Evolutionary conservation across 2,797 vertebrate genomes (phyloP).

Genomic region (Sebastes steindachneri): DNA sequence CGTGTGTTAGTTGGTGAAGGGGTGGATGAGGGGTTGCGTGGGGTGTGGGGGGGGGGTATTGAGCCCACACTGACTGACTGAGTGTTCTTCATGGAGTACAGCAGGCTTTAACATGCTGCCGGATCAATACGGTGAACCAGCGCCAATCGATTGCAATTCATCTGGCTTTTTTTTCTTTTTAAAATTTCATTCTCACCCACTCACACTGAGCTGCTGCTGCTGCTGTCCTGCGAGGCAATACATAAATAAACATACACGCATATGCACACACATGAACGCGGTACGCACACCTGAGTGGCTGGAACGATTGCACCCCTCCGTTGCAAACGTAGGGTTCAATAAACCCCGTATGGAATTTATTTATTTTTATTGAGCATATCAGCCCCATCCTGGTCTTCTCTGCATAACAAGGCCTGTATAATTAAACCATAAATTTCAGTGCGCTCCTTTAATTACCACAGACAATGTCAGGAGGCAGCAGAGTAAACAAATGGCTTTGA

Average conservation of each 20-base stretch:
- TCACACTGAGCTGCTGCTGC: conserved; percentile 49
- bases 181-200: conserved; percentile 75
- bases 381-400: conserved; percentile 76
- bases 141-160: conserved; percentile 80
- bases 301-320: conserved; percentile 52
- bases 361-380: conserved; percentile 83
- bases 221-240: conserved; percentile 64
- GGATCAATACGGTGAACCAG: conserved; percentile 80
- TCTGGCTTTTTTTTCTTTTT: conserved; percentile 63
- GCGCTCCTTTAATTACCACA: conserved; percentile 83
- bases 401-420: conserved; percentile 83
- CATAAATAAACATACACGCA: conserved; percentile 74
- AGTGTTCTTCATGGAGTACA: conserved; percentile 77
- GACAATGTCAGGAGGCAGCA: conserved; percentile 82
- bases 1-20: conserved; percentile 42
- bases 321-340: conserved; percentile 68
- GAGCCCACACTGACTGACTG: conserved; percentile 64
- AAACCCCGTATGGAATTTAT: conserved; percentile 80
- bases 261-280: conserved; percentile 45
- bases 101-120: conserved; percentile 75
- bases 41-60: background rate
- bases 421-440: conserved; percentile 84
- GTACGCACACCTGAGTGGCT: conserved; percentile 57
- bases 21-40: background rate
- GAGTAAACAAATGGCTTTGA: conserved; percentile 83